Evolutionary conservation across 2,888 invertebrate species (phyloP), one percentile per base, ranked within the genome.

Genomic region (Cheilosia scutellata): DNA sequence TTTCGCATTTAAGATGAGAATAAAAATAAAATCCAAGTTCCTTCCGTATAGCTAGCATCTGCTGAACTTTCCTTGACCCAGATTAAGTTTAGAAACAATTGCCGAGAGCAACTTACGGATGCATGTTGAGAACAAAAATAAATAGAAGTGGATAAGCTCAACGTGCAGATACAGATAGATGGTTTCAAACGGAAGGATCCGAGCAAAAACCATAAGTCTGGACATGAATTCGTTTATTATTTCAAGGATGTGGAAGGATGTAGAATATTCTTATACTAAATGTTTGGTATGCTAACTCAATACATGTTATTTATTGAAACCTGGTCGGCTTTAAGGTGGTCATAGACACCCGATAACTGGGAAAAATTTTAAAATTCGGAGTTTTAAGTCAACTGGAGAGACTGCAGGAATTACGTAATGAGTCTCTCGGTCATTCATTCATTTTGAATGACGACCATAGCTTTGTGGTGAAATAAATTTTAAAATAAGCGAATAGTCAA

Each of bases 61-160:
- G 74, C 40, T 76, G 75, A 76, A 66, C 65, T 76, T 76, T 76
- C 57, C 75, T 76, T 76, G 75, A 66, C 75, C 75, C 49, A 58
- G 49, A 76, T 76, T 47, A 29, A 76, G 66, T 76, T 76, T 76
- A 51, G 58, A 49, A 76, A 66, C 75, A 58, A 66, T 49, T 66
- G 75, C 75, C 75, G 40, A 31, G 33, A 58, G 66, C 66, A 66
- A 42, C 66, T 66, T 58, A 29, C 75, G 66, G 58, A 76, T 76
- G 66, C 66, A 76, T 58, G 20, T n/a, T 40, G 40, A 40, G 25
- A 4, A 47, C 44, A 55, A 13, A 33, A 37, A 62, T 31, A 40
- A 7, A 27, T 47, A 5, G 0, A 47, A 1, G 0, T 4, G 25
- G 5, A 37, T 37, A 31, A 55, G n/a, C 31, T 58, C 9, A 25